phyloP scores from a whole-genome alignment of 1,140 invertebrate genomes.

The Chymomyza costata region DNA sequence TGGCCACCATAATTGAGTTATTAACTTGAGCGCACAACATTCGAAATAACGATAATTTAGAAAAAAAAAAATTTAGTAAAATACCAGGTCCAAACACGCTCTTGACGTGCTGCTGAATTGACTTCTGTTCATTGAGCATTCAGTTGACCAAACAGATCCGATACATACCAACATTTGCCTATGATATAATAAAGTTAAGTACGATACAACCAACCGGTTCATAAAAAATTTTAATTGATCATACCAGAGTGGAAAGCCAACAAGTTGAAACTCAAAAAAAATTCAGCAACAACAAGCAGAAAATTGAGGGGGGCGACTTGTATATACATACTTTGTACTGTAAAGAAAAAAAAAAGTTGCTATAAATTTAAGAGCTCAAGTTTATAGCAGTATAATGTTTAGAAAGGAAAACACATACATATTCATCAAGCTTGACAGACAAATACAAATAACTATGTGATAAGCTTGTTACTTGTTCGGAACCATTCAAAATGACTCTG shows the following conservation, averaged over 20 bases:
- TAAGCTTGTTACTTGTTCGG: too few relatives aligned
- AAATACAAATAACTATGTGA: too few relatives aligned
- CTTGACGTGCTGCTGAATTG: not conserved
- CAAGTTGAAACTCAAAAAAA: constrained; percentile 25
- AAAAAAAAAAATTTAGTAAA: not conserved
- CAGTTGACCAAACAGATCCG: not conserved
- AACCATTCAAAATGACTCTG: too few relatives aligned
- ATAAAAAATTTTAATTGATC: constrained; percentile 31
- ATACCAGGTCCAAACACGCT: too few relatives aligned
- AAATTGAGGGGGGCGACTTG: constrained; percentile 6
- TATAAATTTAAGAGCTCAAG: constrained; percentile 29
- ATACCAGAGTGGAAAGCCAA: constrained; percentile 31
- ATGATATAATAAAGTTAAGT: constrained; percentile 20
- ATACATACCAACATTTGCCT: not conserved
- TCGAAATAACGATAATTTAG: constrained; percentile 8
- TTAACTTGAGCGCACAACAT: constrained; percentile 2
- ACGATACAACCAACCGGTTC: constrained; percentile 17
- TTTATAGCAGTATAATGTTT: constrained; percentile 28
- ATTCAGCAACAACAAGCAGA: constrained; percentile 13
- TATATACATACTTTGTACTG: not conserved
- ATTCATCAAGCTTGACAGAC: too few relatives aligned
- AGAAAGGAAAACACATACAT: not conserved
- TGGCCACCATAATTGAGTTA: constrained; percentile 12
- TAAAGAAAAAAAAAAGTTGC: constrained; percentile 31
- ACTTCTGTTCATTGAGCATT: not conserved